Percentiles rank a stretch among this genome's conserved stretches.
Evolutionary conservation across 2,888 invertebrate genomes (phyloP).

Genomic region (Chrysolina haemoptera): DNA sequence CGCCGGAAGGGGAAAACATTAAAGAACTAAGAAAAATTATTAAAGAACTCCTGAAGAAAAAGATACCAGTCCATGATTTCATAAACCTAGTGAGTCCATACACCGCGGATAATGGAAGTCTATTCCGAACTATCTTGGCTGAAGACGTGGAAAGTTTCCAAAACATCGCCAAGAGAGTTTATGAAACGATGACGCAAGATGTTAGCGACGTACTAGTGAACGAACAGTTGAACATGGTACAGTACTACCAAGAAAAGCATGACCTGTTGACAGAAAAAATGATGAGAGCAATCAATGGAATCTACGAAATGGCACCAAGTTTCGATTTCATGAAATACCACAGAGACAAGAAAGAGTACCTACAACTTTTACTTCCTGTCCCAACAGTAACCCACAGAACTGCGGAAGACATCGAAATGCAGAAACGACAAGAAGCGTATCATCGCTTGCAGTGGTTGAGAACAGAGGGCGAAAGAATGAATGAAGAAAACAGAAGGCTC

Average conservation of each 20-base stretch:
- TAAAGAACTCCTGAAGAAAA: conserved; percentile 52
- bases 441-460: conserved; percentile 67
- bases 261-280: conserved; percentile 61
- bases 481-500: conserved; percentile 64
- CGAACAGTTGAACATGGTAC: conserved; percentile 65
- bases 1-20: conserved; percentile 64
- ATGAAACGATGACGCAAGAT: conserved; percentile 68
- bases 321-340: conserved; percentile 66
- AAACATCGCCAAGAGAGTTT: conserved; percentile 63
- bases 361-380: conserved; percentile 48
- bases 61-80: conserved; percentile 64
- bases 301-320: conserved; percentile 62
- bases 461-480: conserved; percentile 66
- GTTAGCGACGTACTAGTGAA: conserved; percentile 67
- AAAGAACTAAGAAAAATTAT: conserved; percentile 59
- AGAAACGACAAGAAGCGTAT: conserved; percentile 64
- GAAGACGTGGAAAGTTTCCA: conserved; percentile 64
- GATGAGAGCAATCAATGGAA: conserved; percentile 64
- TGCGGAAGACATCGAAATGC: conserved; percentile 60
- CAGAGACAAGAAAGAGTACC: conserved; percentile 58
- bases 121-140: conserved; percentile 60
- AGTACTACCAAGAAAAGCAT: conserved; percentile 61
- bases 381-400: conserved; percentile 52
- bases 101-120: conserved; percentile 65
- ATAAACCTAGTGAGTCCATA: conserved; percentile 64